These are phyloP conservation scores for Porites lobata DNA, from an alignment of 92 coral and sea anemone genomes.

Conservation along the genomic window DNA sequence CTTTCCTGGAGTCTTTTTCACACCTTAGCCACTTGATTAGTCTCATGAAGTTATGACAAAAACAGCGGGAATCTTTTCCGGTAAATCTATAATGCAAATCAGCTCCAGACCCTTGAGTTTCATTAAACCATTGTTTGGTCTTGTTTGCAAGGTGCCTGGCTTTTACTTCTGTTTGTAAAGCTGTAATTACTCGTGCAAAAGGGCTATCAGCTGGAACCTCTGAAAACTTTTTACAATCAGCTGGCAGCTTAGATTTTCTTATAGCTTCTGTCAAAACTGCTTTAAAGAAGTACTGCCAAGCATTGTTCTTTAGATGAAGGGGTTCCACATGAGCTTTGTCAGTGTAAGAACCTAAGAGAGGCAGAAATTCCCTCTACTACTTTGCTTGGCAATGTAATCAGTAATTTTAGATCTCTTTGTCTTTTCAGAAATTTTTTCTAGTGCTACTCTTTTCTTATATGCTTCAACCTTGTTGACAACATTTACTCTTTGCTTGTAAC, in stretches of 20 bases:
- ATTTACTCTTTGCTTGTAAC: conserved; percentile 46
- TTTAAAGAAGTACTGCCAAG: conserved; percentile 65
- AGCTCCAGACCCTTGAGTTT: conserved; percentile 47
- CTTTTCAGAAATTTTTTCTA: conserved; percentile 41
- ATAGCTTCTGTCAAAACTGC: conserved; percentile 59
- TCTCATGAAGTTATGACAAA: conserved; percentile 60
- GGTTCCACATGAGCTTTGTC: conserved; percentile 71
- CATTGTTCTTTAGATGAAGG: conserved; percentile 65
- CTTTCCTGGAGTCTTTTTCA: conserved; percentile 29
- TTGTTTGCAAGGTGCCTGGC: too few species aligned
- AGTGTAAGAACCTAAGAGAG: conserved; percentile 58
- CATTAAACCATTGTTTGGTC: conserved; percentile 60
- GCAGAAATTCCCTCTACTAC: conserved; percentile 61
- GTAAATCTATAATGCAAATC: conserved; percentile 66
- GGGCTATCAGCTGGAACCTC: conserved; percentile 68
- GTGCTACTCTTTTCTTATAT: conserved; percentile 48
- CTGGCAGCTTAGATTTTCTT: conserved; percentile 62
- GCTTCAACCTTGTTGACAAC: conserved; percentile 65
- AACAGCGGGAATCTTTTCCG: conserved; percentile 59
- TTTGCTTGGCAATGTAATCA: conserved; percentile 65
- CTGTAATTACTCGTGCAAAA: too few species aligned
- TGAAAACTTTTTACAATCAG: conserved; percentile 56
- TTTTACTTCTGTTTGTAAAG: too few species aligned
- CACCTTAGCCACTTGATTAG: conserved; percentile 52
- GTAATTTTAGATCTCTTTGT: conserved; percentile 57